Percentiles rank a stretch among this genome's conserved stretches.
These are phyloP conservation scores for Sebastes fasciatus DNA, from an alignment of 2,113 vertebrate genomes.

Conservation along the genomic window DNA sequence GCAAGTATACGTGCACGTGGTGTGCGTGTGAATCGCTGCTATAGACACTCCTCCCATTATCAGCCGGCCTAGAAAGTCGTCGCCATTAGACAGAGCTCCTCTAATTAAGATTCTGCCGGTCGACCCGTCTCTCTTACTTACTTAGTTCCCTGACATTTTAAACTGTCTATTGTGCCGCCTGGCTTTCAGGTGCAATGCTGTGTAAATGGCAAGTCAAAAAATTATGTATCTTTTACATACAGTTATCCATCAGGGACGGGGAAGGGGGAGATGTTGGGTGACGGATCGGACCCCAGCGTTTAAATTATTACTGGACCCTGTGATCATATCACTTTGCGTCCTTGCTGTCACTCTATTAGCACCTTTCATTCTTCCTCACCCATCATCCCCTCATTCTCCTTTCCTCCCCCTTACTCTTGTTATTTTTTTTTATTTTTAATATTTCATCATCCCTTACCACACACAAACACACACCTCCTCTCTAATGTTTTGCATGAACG, in stretches of 20 bases:
- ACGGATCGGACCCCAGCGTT: slow-evolving; percentile 73
- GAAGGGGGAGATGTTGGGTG: slow-evolving; percentile 48
- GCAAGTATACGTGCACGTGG: not conserved
- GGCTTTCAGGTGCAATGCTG: slow-evolving; percentile 88
- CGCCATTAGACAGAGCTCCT: slow-evolving; percentile 80
- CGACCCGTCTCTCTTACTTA: slow-evolving; percentile 86
- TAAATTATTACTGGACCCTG: slow-evolving; percentile 84
- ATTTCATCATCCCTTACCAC: slow-evolving; percentile 32
- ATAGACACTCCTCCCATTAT: slow-evolving; percentile 56
- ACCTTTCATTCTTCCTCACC: slow-evolving; percentile 33
- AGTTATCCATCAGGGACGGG: slow-evolving; percentile 83
- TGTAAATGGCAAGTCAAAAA: slow-evolving; percentile 89
- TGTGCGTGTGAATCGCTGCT: slow-evolving; percentile 53
- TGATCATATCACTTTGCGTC: slow-evolving; percentile 87
- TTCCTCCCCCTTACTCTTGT: not conserved
- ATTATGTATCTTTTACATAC: slow-evolving; percentile 89
- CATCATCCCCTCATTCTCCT: slow-evolving; percentile 16
- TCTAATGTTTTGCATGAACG: slow-evolving; percentile 63
- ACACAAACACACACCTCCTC: slow-evolving; percentile 38
- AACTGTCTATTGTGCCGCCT: slow-evolving; percentile 88
- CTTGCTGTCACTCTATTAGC: slow-evolving; percentile 84
- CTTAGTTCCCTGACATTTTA: slow-evolving; percentile 89
- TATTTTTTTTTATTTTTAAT: slow-evolving; percentile 45
- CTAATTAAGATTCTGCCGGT: slow-evolving; percentile 87
- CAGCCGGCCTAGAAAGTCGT: slow-evolving; percentile 47